phyloP scores from a whole-genome alignment of 2,888 invertebrate genomes.

The Agrotis exclamationis region DNA sequence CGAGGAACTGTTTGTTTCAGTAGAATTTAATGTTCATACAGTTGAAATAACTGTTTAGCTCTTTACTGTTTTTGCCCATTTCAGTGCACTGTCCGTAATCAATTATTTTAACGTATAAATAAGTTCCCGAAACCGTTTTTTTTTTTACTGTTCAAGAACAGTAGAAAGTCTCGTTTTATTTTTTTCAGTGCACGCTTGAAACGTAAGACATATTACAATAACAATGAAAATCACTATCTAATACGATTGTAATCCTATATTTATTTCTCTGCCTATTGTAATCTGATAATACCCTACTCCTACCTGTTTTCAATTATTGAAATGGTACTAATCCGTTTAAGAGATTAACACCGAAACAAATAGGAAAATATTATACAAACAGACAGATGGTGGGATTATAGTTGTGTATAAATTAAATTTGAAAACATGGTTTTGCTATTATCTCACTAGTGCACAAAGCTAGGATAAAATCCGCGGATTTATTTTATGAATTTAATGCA shows the following conservation, averaged over 20 bases:
- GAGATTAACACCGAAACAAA: slow-evolving; percentile 71
- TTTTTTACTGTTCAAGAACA: too few species aligned
- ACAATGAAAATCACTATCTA: slow-evolving; percentile 7
- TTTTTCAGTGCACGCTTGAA: too few species aligned
- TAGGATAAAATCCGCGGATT: slow-evolving; percentile 41
- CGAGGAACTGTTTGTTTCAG: too few species aligned
- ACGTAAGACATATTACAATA: not conserved
- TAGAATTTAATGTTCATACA: too few species aligned
- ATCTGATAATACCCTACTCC: slow-evolving; percentile 38
- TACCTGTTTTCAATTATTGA: slow-evolving; percentile 66
- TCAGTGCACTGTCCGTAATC: too few species aligned
- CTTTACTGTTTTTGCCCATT: too few species aligned
- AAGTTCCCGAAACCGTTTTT: too few species aligned
- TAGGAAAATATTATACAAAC: slow-evolving; percentile 68
- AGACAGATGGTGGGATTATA: slow-evolving; percentile 53
- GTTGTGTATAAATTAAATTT: slow-evolving; percentile 61
- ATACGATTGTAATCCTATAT: slow-evolving; percentile 24
- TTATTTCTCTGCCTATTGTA: slow-evolving; percentile 38
- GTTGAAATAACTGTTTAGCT: too few species aligned
- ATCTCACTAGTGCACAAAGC: slow-evolving; percentile 55
- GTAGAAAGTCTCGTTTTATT: too few species aligned
- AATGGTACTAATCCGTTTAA: slow-evolving; percentile 67
- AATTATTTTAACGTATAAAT: too few species aligned
- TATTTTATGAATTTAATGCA: slow-evolving; percentile 40
- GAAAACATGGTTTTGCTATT: slow-evolving; percentile 56